Percentiles rank a stretch among this genome's conserved stretches.
Evolutionary conservation across 2,797 vertebrate genomes (phyloP).

Genomic region (Prionace glauca): DNA sequence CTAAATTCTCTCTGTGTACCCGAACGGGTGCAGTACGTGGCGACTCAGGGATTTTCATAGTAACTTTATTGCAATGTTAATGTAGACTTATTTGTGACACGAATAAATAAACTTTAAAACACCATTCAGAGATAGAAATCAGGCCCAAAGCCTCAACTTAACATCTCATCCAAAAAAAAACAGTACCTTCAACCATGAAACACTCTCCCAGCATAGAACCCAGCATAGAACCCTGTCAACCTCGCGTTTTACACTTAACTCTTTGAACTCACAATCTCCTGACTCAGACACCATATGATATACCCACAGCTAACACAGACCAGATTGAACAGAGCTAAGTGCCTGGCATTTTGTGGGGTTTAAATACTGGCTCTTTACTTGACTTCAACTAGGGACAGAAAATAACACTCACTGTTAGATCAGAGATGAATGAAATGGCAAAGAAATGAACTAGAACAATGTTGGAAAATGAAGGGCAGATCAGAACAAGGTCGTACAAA

Average conservation of each 20-base stretch:
- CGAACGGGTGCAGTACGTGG: too few relatives aligned
- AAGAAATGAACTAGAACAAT: background rate
- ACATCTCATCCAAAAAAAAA: background rate
- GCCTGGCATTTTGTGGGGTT: background rate
- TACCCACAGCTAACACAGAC: background rate
- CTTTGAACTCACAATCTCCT: background rate
- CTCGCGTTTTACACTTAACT: background rate
- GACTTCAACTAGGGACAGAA: background rate
- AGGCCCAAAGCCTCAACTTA: background rate
- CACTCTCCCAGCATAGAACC: background rate
- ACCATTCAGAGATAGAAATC: background rate
- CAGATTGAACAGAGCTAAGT: background rate
- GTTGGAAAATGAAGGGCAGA: background rate
- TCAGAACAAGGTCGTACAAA: background rate
- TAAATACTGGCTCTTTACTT: background rate
- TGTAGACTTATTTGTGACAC: too few relatives aligned
- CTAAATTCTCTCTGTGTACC: too few relatives aligned
- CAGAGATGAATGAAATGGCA: background rate
- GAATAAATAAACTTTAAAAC: too few relatives aligned
- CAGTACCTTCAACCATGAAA: background rate
- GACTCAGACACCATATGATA: slow-evolving; percentile 40
- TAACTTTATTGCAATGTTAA: too few relatives aligned
- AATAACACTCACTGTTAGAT: background rate
- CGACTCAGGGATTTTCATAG: too few relatives aligned
- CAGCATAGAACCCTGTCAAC: too few relatives aligned